Evolutionary conservation across 2,797 vertebrate species (phyloP), one percentile per base, ranked within the genome.

Genomic region (Falco cherrug): DNA sequence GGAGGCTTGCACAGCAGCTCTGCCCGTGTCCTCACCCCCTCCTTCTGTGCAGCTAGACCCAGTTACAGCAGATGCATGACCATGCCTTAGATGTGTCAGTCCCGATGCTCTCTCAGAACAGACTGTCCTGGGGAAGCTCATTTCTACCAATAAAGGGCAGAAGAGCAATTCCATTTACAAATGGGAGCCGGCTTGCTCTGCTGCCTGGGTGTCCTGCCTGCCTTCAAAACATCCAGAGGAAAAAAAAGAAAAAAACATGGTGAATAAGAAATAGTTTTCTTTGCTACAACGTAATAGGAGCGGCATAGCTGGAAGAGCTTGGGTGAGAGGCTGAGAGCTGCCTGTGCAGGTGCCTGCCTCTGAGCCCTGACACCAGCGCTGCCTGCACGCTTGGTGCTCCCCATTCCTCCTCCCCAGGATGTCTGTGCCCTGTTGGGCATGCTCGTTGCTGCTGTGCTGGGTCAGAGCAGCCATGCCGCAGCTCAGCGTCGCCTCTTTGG

Each of bases 351-450:
- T 6, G 7, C 71, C 35, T 9, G 51, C 43, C 16, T 10, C 61
- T 4, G 35, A 25, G 71, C 71, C 29, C 54, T 6, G 60, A 5
- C 13, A 5, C 28, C 43, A 16, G 45, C 4, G 24, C 47, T 17
- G 22, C 7, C 39, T 8, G 16, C 4, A 2, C 2, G 3, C 53
- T 12, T 4, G 41, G 29, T 6, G 16, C 67, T 39, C 65, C 17
- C 65, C 5, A 3, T 15, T 45, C 74, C 45, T 51, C 43, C 65
- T 64, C 35, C 45, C 9, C 1, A 3, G 16, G 26, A 12, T 13
- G 5, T 57, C 3, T 28, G 31, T 33, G 5, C 4, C 4, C 16
- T 28, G 37, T 19, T 12, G 1, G 3, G 24, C 15, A 9, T 4
- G 37, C n/a, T 24, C 41, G 28, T 47, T 2, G 5, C 57, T 4